phyloP scores from a whole-genome alignment of 2,113 vertebrate species.

The Xiphias gladius region DNA sequence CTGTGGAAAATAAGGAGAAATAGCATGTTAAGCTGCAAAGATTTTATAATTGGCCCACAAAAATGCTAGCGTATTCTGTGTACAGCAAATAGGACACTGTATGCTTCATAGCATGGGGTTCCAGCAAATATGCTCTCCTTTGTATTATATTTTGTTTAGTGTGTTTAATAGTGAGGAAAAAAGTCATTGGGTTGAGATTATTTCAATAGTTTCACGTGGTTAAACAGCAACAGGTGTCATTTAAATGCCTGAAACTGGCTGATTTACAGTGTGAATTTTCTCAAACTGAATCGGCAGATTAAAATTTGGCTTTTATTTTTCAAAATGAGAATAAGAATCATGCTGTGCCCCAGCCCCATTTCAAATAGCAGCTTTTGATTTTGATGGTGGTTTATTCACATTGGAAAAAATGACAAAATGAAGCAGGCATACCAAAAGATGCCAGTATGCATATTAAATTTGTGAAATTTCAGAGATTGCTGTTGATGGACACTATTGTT shows the following conservation, averaged over 20 bases:
- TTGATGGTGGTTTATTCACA: background rate
- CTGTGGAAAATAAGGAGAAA: slow-evolving; percentile 14
- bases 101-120: background rate
- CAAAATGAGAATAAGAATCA: background rate
- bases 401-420: background rate
- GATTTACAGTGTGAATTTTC: background rate
- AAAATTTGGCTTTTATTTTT: background rate
- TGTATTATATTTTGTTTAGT: too few species aligned
- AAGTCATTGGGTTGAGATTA: background rate
- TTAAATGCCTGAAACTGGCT: background rate
- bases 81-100: background rate
- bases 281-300: background rate
- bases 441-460: background rate
- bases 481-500: background rate
- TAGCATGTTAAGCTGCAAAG: background rate
- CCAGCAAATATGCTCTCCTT: background rate
- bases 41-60: background rate
- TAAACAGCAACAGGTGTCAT: slow-evolving; percentile 35
- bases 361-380: background rate
- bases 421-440: background rate
- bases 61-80: background rate
- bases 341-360: background rate
- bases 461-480: background rate
- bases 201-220: background rate
- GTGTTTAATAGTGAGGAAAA: too few species aligned